These are phyloP conservation scores for Apantesis nais DNA, from an alignment of 2,888 invertebrate species.

Conservation along the genomic window DNA sequence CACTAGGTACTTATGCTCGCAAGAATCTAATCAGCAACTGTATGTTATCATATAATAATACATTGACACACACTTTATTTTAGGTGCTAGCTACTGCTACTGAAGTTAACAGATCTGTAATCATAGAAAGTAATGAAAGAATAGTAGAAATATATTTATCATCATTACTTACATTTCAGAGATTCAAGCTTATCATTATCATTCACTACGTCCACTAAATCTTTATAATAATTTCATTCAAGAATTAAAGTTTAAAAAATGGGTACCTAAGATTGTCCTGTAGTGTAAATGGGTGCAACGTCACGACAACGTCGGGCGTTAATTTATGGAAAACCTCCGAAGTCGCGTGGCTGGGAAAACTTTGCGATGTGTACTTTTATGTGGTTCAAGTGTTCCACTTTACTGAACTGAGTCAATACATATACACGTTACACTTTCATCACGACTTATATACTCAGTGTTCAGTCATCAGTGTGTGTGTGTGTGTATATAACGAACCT, in stretches of 20 bases:
- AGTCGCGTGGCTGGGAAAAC: constrained; percentile 48
- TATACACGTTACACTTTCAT: neutral
- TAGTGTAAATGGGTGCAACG: constrained; percentile 61
- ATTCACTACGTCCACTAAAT: neutral
- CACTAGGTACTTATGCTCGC: neutral
- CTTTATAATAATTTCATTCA: neutral
- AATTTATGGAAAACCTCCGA: constrained; percentile 79
- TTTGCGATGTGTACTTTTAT: constrained; percentile 44
- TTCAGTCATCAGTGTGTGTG: no score
- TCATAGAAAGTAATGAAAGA: neutral
- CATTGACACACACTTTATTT: no score
- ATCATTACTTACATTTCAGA: neutral
- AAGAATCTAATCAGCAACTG: neutral
- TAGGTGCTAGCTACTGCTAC: no score
- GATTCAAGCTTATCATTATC: neutral
- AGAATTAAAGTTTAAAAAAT: neutral
- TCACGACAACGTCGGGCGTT: constrained; percentile 68
- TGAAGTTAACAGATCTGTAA: no score
- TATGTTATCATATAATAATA: no score
- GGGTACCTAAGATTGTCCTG: constrained; percentile 34
- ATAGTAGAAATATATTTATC: neutral
- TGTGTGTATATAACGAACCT: neutral
- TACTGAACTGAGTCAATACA: constrained; percentile 6
- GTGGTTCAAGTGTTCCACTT: constrained; percentile 39
- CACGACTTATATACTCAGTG: neutral